phyloP scores from a whole-genome alignment of 2,888 invertebrate species.

The Xestia c-nigrum region DNA sequence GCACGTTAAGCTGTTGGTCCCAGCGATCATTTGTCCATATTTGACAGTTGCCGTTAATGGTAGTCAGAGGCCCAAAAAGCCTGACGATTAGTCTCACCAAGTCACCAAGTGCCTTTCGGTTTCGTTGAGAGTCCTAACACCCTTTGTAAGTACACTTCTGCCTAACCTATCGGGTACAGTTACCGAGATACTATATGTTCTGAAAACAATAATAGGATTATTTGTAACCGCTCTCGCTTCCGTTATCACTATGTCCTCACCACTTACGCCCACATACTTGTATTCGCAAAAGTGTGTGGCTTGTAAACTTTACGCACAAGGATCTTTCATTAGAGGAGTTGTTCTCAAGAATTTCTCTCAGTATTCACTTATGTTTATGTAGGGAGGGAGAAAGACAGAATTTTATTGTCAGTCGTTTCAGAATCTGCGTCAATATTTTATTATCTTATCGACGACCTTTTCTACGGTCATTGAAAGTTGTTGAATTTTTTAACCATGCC shows the following conservation, averaged over 20 bases:
- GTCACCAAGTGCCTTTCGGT: no score
- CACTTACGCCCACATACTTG: slow-evolving; percentile 40
- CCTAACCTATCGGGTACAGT: not conserved
- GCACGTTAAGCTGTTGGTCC: no score
- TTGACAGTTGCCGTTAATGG: no score
- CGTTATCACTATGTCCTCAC: not conserved
- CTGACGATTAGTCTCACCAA: no score
- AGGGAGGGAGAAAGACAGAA: not conserved
- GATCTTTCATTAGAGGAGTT: slow-evolving; percentile 67
- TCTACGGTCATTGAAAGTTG: not conserved
- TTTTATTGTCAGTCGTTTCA: slow-evolving; percentile 3
- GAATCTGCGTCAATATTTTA: not conserved
- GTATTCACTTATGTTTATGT: slow-evolving; percentile 25
- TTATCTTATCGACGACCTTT: not conserved
- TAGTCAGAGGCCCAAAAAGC: no score
- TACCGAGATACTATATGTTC: not conserved
- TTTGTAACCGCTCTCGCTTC: slow-evolving; percentile 8
- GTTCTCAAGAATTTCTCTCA: slow-evolving; percentile 39
- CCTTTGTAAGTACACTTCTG: not conserved
- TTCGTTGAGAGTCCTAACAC: no score
- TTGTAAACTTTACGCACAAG: slow-evolving; percentile 63
- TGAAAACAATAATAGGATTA: not conserved
- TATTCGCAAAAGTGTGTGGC: slow-evolving; percentile 56
- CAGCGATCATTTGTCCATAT: no score
- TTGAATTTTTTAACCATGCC: no score